Percentiles rank a stretch among this genome's conserved stretches.
Conservation (phyloP, 2,797 vertebrate species). For the Crocidura indochinensis region DNA sequence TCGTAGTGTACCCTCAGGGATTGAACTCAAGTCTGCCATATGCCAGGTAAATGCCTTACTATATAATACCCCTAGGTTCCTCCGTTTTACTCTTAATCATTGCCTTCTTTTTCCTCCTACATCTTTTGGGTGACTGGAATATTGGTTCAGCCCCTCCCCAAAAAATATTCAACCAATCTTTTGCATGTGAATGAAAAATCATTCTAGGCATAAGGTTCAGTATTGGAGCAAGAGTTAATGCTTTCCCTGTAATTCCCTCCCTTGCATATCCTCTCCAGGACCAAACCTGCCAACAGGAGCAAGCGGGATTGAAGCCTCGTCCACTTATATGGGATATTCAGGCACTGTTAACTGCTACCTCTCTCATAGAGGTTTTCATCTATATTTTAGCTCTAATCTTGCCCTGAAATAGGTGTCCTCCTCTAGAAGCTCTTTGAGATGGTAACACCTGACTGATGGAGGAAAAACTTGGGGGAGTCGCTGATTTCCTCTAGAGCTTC, state of each 20-base stretch:
- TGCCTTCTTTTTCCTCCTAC: not conserved
- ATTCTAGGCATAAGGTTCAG: not conserved
- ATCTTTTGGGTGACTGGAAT: not conserved
- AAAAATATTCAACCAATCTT: not conserved
- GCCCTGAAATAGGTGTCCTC: not conserved
- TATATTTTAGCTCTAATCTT: not conserved
- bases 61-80: not conserved
- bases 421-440: not conserved
- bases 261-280: not conserved
- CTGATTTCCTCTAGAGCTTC: not conserved
- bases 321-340: not conserved
- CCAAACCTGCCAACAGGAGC: not conserved
- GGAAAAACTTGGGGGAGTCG: not conserved
- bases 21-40: too few species aligned
- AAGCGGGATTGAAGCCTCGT: not conserved
- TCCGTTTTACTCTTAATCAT: not conserved
- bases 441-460: not conserved
- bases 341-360: accelerated
- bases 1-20: too few species aligned
- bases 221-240: not conserved
- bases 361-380: not conserved
- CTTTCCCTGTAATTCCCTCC: not conserved
- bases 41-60: too few species aligned
- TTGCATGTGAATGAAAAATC: not conserved
- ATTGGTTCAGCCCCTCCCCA: not conserved